Conservation (phyloP, 2,113 vertebrate species). For the Saguinus imperator region DNA sequence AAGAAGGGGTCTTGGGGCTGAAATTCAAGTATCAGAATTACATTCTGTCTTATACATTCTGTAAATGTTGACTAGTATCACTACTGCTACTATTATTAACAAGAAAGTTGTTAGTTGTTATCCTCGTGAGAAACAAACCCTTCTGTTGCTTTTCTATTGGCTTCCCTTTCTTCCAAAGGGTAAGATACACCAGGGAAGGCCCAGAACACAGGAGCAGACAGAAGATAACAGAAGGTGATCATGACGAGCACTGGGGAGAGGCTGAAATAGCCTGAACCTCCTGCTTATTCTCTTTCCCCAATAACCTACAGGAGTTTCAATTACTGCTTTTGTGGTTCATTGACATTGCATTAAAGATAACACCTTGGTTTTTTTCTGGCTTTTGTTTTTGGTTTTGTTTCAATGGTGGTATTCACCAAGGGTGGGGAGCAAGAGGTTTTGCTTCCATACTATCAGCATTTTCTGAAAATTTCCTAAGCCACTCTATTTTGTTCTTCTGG, state of each 20-base stretch:
- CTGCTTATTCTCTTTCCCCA: rapidly evolving
- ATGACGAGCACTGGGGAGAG: background rate
- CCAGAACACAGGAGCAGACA: background rate
- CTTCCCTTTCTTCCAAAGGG: background rate
- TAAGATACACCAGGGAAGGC: background rate
- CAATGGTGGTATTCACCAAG: background rate
- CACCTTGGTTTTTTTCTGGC: background rate
- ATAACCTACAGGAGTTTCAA: background rate
- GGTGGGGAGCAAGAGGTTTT: background rate
- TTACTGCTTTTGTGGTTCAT: rapidly evolving
- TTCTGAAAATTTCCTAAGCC: background rate
- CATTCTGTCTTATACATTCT: background rate
- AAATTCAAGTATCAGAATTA: background rate
- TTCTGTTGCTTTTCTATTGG: background rate
- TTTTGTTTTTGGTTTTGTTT: background rate
- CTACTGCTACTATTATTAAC: background rate
- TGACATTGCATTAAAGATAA: background rate
- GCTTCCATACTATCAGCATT: background rate
- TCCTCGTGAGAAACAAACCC: background rate
- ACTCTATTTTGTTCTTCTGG: background rate
- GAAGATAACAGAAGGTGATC: background rate
- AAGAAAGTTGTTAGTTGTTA: background rate
- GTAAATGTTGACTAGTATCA: background rate
- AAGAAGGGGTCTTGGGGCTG: background rate
- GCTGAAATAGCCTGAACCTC: background rate